These are phyloP conservation scores for Pelecanus crispus DNA, from an alignment of 2,113 vertebrate genomes.

Conservation along the genomic window DNA sequence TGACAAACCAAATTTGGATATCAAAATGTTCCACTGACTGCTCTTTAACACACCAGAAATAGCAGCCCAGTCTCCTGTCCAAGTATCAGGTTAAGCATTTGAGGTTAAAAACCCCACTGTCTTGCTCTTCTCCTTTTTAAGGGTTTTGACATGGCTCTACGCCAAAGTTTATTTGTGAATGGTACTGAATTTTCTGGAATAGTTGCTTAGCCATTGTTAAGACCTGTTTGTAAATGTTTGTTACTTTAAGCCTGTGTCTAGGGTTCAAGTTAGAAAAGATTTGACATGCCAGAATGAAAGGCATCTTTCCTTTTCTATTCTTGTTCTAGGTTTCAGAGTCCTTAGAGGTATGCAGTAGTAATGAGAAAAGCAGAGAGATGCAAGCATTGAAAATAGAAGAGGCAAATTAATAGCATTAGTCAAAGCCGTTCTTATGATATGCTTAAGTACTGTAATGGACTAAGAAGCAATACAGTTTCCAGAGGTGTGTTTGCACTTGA, in stretches of 20 bases:
- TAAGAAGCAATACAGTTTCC: background rate
- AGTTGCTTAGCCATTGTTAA: background rate
- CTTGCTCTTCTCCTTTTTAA: background rate
- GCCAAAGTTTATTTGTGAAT: background rate
- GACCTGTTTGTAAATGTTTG: background rate
- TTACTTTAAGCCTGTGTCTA: background rate
- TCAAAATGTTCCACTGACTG: background rate
- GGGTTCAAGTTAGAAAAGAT: background rate
- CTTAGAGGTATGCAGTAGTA: background rate
- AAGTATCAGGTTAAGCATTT: background rate
- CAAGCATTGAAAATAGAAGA: background rate
- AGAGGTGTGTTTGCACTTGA: background rate
- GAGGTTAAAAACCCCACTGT: background rate
- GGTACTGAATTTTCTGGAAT: background rate
- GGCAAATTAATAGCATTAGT: background rate
- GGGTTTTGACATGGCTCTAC: background rate
- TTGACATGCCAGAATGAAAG: background rate
- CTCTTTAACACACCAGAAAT: background rate
- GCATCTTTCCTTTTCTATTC: background rate
- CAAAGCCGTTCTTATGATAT: background rate
- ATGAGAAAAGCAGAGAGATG: background rate
- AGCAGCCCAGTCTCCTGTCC: background rate
- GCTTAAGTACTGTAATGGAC: background rate
- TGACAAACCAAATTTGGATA: conserved; percentile 5
- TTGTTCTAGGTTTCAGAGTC: background rate